Percentiles rank a stretch among this genome's conserved stretches.
Conservation (phyloP, 2,113 vertebrate genomes). For the Carettochelys insculpta region DNA sequence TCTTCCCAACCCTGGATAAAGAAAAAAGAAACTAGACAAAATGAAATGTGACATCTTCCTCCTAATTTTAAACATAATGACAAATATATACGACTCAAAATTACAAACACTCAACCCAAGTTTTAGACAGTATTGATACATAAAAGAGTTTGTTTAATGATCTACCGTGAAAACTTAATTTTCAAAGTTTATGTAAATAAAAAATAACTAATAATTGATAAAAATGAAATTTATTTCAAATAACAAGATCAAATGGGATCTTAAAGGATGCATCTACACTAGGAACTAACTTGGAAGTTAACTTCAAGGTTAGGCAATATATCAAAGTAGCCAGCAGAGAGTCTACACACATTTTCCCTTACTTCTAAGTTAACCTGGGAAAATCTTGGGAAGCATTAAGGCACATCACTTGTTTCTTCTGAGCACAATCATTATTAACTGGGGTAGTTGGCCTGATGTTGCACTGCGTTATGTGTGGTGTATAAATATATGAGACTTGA, state of each 20-base stretch:
- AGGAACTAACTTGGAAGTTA: no score
- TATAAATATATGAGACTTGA: no score
- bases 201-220: not conserved
- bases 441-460: not conserved
- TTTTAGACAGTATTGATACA: not conserved
- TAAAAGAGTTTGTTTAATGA: not conserved
- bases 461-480: no score
- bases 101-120: not conserved
- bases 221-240: not conserved
- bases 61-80: not conserved
- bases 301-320: no score
- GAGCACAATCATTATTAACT: not conserved
- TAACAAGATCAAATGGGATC: not conserved
- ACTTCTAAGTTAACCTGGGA: no score
- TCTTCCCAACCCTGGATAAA: constrained; percentile 94
- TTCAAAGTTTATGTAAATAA: not conserved
- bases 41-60: not conserved
- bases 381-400: not conserved
- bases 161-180: not conserved
- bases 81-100: not conserved
- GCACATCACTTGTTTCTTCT: not conserved
- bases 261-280: no score
- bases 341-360: no score
- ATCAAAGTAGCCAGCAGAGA: no score
- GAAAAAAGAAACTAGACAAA: constrained; percentile 22